phyloP scores from a whole-genome alignment of 2,888 invertebrate species.

The Pammene fasciana region DNA sequence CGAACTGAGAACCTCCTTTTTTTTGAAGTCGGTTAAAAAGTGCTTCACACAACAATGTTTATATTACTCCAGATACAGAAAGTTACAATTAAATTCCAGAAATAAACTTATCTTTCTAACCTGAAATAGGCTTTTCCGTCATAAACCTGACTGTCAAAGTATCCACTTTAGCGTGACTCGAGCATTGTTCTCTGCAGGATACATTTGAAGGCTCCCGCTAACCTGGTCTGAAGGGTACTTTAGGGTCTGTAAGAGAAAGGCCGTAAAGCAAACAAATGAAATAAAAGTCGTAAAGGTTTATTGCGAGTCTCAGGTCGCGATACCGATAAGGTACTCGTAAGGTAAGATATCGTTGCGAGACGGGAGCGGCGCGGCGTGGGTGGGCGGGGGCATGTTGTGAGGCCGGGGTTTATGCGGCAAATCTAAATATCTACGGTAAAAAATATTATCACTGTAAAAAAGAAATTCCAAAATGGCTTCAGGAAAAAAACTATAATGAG shows the following conservation, averaged over 20 bases:
- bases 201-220: not conserved
- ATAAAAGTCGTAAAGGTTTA: constrained; percentile 35
- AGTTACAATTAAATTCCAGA: not conserved
- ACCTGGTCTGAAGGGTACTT: not conserved
- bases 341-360: constrained; percentile 20
- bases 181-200: too few relatives aligned
- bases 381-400: not conserved
- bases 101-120: constrained; percentile 8
- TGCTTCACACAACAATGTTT: not conserved
- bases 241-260: not conserved
- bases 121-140: not conserved
- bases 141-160: constrained; percentile 17
- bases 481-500: too few relatives aligned
- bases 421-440: too few relatives aligned
- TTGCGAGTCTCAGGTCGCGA: constrained; percentile 25
- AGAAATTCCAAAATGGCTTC: too few relatives aligned
- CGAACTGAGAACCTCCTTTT: too few relatives aligned
- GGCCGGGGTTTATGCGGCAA: not conserved
- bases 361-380: constrained; percentile 9
- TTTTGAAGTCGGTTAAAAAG: too few relatives aligned
- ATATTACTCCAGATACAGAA: not conserved
- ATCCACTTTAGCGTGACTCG: too few relatives aligned
- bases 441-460: too few relatives aligned
- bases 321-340: constrained; percentile 19
- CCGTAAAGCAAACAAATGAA: constrained; percentile 33